These are phyloP conservation scores for Mythimna lalbum DNA, from an alignment of 2,888 invertebrate genomes.

Conservation along the genomic window DNA sequence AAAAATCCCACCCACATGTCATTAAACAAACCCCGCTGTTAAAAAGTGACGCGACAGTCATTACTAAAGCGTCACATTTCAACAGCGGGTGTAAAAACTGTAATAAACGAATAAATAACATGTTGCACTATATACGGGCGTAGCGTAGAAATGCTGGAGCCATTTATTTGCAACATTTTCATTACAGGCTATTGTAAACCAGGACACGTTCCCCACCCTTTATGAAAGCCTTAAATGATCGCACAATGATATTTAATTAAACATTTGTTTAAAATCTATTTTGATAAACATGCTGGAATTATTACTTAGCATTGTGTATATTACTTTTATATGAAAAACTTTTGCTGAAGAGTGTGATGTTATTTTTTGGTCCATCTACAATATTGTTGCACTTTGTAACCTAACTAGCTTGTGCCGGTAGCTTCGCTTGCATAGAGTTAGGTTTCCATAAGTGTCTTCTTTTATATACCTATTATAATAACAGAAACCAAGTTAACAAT, in stretches of 20 bases:
- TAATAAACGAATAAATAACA: constrained; percentile 56
- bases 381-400: too few relatives aligned
- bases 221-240: constrained; percentile 47
- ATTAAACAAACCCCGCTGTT: too few relatives aligned
- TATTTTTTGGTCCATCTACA: not conserved
- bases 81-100: constrained; percentile 39
- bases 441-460: too few relatives aligned
- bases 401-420: too few relatives aligned
- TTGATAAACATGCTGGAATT: constrained; percentile 45
- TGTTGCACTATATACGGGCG: constrained; percentile 22
- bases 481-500: too few relatives aligned
- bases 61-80: constrained; percentile 11
- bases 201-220: constrained; percentile 29
- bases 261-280: constrained; percentile 53
- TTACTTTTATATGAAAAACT: constrained; percentile 12
- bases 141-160: constrained; percentile 35
- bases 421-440: too few relatives aligned
- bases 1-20: not conserved
- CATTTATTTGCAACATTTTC: constrained; percentile 60
- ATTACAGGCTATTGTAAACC: constrained; percentile 55
- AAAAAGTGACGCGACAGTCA: too few relatives aligned
- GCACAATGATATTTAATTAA: constrained; percentile 56
- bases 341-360: not conserved
- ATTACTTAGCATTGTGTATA: constrained; percentile 14
- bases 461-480: too few relatives aligned